phyloP scores from a whole-genome alignment of 2,113 vertebrate species.

The Silurus meridionalis region DNA sequence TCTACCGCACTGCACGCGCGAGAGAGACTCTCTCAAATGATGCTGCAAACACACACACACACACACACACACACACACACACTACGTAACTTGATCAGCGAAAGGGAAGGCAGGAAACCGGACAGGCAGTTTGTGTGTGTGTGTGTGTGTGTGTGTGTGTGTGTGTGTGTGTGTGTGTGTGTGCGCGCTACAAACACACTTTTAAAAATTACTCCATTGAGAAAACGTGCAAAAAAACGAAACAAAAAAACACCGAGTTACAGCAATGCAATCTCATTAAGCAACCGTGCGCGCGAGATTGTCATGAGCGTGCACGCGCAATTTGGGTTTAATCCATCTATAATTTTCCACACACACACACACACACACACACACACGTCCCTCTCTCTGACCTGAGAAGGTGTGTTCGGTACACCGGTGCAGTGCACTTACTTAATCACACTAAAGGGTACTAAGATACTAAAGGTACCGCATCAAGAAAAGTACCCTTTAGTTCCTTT shows the following conservation, averaged over 20 bases:
- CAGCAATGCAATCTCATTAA: no score
- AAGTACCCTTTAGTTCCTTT: background rate
- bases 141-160: background rate
- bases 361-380: no score
- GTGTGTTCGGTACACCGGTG: no score
- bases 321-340: no score
- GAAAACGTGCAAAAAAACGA: no score
- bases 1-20: slow-evolving; percentile 80
- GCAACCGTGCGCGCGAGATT: no score
- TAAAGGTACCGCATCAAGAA: background rate
- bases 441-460: background rate
- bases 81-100: slow-evolving; percentile 80
- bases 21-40: slow-evolving; percentile 86
- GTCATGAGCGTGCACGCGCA: no score
- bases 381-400: no score
- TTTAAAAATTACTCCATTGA: no score
- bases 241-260: no score
- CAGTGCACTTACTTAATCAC: no score
- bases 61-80: background rate
- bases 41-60: slow-evolving; percentile 85
- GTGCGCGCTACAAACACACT: background rate
- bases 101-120: slow-evolving; percentile 81
- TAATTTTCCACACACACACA: no score
- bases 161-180: background rate
- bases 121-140: slow-evolving; percentile 38